Evolutionary conservation across 2,797 vertebrate species (phyloP), one percentile per base, ranked within the genome.

Genomic region (Megaceryle alcyon): DNA sequence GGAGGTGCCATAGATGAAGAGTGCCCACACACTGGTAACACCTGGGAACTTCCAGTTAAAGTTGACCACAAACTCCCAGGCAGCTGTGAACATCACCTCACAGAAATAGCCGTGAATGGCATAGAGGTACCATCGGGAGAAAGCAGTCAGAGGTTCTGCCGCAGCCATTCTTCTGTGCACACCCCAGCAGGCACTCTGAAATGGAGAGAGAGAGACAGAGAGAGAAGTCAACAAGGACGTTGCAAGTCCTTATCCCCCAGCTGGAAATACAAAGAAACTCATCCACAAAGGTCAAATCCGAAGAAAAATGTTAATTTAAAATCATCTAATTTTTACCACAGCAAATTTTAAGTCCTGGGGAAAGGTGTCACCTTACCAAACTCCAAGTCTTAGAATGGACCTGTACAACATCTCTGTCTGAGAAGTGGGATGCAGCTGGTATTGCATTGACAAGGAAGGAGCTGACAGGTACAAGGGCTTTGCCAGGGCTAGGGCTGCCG

Each of bases 91-190:
- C 99, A 99, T 99, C 96, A 99, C 99, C 98, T 99, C 99, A 60
- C 99, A 99, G 98, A 99, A 99, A 97, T 99, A 99, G 94, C 99
- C 99, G 0, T 99, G 99, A 97, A 99, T 99, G 97, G 99, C 99
- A 2, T 99, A 99, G 70, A 99, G 98, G 98, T 99, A 99, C 99
- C 99, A 99, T 85, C 99, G 99, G 10, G 99, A 99, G 91, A 99
- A 98, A 5, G 98, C 98, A 0, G 99, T 99, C 95, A 99, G 98
- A 51, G 99, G 99, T 85, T 99, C 98, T 1, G 99, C 99, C 1
- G 98, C 97, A 73, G 97, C 97, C 97, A 98, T 98, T 97, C 97
- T 97, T 93, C 77, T 63, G 44, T 66, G 75, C 48, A 49, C 82
- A 86, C 91, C 88, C 78, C 85, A 91, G 96, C 90, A 95, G 64